These are phyloP conservation scores for Cylindroiulus punctatus DNA, from an alignment of 2,888 invertebrate genomes.

Conservation along the genomic window DNA sequence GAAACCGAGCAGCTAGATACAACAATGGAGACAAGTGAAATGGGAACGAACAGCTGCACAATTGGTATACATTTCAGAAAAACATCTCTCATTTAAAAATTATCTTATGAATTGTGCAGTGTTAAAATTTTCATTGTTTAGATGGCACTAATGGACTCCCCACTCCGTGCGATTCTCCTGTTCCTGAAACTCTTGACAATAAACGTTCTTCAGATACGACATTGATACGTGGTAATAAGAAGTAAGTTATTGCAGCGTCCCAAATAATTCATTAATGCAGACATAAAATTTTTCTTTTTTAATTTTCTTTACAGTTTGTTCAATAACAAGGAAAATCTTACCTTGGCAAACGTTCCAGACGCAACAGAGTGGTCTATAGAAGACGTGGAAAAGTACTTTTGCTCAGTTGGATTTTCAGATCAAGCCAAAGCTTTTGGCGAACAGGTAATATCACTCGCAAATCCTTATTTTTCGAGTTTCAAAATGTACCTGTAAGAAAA, in stretches of 20 bases:
- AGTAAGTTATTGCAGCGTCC: background rate
- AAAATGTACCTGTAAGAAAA: too few species aligned
- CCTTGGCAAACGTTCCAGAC: constrained; percentile 72
- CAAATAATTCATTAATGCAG: background rate
- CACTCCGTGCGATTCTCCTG: constrained; percentile 58
- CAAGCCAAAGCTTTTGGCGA: constrained; percentile 80
- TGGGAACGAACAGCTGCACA: constrained; percentile 32
- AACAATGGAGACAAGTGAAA: constrained; percentile 9
- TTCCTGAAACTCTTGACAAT: constrained; percentile 52
- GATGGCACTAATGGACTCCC: constrained; percentile 50
- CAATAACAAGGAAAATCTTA: constrained; percentile 52
- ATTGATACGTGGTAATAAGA: background rate
- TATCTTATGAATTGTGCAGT: background rate
- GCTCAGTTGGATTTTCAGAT: constrained; percentile 78
- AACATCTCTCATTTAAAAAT: background rate
- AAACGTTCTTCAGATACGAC: background rate
- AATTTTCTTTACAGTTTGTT: background rate
- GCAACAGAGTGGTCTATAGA: constrained; percentile 83
- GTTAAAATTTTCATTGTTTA: background rate
- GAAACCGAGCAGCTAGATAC: background rate
- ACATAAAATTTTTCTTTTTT: background rate
- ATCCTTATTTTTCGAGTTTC: background rate
- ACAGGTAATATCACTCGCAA: constrained; percentile 71
- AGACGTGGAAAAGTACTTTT: constrained; percentile 84
- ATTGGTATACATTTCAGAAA: background rate